These are phyloP conservation scores for Hybognathus amarus DNA, from an alignment of 2,797 vertebrate genomes.

Conservation along the genomic window DNA sequence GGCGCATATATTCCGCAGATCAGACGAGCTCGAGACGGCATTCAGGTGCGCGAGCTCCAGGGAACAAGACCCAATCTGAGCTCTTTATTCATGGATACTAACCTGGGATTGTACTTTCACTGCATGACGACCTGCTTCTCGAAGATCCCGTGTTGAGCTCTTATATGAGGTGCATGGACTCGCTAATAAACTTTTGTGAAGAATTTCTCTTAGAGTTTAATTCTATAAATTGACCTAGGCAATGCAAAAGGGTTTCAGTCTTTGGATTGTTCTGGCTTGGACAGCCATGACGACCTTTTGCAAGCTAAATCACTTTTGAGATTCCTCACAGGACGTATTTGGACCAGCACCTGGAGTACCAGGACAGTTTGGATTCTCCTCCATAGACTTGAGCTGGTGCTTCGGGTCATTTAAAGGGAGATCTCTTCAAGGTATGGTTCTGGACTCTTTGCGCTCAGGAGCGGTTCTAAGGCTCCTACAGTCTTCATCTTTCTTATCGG, in stretches of 20 bases:
- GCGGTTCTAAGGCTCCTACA: constrained; percentile 89
- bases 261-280: constrained; percentile 65
- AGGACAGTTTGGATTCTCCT: constrained; percentile 22
- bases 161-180: constrained; percentile 6
- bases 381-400: constrained; percentile 38
- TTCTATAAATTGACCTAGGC: not conserved
- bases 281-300: constrained; percentile 75
- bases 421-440: constrained; percentile 90
- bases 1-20: constrained; percentile 78
- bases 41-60: constrained; percentile 69
- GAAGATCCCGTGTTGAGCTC: constrained; percentile 4
- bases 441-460: constrained; percentile 86
- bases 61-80: constrained; percentile 61
- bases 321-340: constrained; percentile 46
- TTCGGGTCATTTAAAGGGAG: constrained; percentile 63
- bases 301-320: constrained; percentile 45
- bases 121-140: constrained; percentile 53
- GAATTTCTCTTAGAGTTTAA: constrained; percentile 1
- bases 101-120: constrained; percentile 39
- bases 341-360: constrained; percentile 59
- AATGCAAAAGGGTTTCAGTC: constrained; percentile 4
- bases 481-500: constrained; percentile 78
- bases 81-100: constrained; percentile 41
- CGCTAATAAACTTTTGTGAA: not conserved
- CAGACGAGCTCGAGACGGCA: constrained; percentile 69